Conservation (phyloP, 2,113 vertebrate genomes). For the Misgurnus anguillicaudatus region DNA sequence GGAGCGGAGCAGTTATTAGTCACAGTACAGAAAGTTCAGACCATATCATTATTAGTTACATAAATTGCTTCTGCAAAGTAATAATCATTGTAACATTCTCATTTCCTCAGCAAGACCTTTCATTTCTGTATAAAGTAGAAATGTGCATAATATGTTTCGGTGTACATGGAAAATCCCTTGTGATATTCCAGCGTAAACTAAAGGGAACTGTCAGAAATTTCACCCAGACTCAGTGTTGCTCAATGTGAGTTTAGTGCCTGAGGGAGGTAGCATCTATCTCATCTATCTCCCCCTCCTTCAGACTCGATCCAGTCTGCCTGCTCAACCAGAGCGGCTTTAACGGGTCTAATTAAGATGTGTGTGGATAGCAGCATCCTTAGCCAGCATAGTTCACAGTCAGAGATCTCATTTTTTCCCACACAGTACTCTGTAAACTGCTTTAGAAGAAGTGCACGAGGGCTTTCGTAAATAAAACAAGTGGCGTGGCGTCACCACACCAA, state of each 20-base stretch:
- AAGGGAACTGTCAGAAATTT: conserved; percentile 9
- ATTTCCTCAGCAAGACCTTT: neutral
- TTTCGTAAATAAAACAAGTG: conserved; percentile 23
- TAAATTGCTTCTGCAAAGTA: conserved; percentile 3
- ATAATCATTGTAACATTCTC: neutral
- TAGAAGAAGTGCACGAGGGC: conserved; percentile 32
- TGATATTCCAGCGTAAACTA: neutral
- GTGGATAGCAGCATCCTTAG: conserved; percentile 39
- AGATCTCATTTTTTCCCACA: conserved; percentile 49
- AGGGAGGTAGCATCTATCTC: conserved; percentile 2
- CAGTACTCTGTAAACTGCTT: conserved; percentile 36
- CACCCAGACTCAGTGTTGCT: neutral
- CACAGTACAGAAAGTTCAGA: neutral
- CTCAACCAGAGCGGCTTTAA: conserved; percentile 51
- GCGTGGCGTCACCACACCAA: neutral
- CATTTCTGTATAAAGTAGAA: neutral
- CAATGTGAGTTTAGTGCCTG: neutral
- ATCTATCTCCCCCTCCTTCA: neutral
- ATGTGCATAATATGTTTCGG: neutral
- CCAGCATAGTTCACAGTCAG: conserved; percentile 49
- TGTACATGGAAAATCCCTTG: neutral
- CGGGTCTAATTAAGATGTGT: conserved; percentile 57
- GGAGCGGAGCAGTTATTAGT: neutral
- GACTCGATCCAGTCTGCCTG: conserved; percentile 13
- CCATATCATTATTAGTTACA: neutral